These are phyloP conservation scores for Chironomus striatipennis DNA, from an alignment of 1,140 invertebrate genomes.

Conservation along the genomic window DNA sequence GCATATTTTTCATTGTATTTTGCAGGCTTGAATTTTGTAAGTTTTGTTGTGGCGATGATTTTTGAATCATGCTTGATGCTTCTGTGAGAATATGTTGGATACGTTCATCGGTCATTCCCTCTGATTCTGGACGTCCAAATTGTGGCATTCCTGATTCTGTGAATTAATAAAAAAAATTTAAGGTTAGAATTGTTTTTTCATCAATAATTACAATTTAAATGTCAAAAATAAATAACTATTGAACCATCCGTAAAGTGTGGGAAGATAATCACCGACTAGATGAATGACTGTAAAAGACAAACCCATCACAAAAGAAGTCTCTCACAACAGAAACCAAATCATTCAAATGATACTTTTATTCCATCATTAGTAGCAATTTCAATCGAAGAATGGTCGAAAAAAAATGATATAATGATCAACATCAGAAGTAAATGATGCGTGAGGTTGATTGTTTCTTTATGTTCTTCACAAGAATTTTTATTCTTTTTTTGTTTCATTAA, in stretches of 20 bases:
- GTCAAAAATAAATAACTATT: background rate
- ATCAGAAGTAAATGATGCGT: conserved; percentile 23
- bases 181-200: background rate
- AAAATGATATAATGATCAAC: conserved; percentile 17
- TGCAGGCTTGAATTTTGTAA: conserved; percentile 32
- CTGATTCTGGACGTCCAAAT: conserved; percentile 62
- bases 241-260: background rate
- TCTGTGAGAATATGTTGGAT: conserved; percentile 90
- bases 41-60: conserved; percentile 39
- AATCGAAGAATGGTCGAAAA: conserved; percentile 21
- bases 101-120: conserved; percentile 83
- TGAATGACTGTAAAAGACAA: background rate
- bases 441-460: conserved; percentile 1
- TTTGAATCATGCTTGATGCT: conserved; percentile 62
- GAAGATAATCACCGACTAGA: background rate
- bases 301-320: background rate
- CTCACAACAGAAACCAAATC: background rate
- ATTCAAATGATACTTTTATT: background rate
- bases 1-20: background rate
- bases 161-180: conserved; percentile 24
- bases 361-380: conserved; percentile 16
- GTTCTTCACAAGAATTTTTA: background rate
- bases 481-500: background rate
- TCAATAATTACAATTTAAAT: background rate
- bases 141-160: conserved; percentile 56